Evolutionary conservation across 2,888 invertebrate genomes (phyloP).

Genomic region (Nymphalis urticae): DNA sequence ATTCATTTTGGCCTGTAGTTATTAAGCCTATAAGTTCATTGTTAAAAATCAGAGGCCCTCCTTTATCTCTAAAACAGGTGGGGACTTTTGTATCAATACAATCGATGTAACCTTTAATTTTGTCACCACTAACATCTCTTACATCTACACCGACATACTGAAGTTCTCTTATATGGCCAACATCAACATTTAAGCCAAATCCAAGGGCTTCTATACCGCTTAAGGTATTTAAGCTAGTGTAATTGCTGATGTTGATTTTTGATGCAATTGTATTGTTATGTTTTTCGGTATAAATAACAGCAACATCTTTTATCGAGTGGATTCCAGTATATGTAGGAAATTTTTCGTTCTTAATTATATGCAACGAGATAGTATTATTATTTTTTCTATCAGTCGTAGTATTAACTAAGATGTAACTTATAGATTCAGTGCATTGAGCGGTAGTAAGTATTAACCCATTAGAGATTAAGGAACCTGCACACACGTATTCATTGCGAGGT

Average conservation of each 20-base stretch:
- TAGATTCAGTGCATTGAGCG: conserved; percentile 56
- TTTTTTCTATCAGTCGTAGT: conserved; percentile 60
- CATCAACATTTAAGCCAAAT: conserved; percentile 67
- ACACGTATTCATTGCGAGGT: conserved; percentile 65
- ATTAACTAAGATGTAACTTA: conserved; percentile 64
- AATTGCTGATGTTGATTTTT: conserved; percentile 63
- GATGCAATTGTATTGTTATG: conserved; percentile 59
- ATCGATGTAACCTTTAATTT: conserved; percentile 58
- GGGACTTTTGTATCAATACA: conserved; percentile 69
- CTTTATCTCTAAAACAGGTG: conserved; percentile 69
- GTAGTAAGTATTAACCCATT: conserved; percentile 69
- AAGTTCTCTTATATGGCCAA: conserved; percentile 56
- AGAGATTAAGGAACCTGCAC: conserved; percentile 65
- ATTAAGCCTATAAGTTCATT: conserved; percentile 68
- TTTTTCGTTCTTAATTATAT: conserved; percentile 61
- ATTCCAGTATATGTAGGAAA: conserved; percentile 61
- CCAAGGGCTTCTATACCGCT: conserved; percentile 64
- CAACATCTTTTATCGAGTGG: conserved; percentile 61
- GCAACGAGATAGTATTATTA: conserved; percentile 51
- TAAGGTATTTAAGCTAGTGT: conserved; percentile 50
- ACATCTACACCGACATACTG: conserved; percentile 67
- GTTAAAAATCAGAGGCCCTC: conserved; percentile 64
- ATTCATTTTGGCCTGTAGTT: conserved; percentile 57
- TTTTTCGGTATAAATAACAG: conserved; percentile 65
- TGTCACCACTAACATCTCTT: conserved; percentile 37